Percentiles rank a stretch among this genome's conserved stretches.
phyloP scores from a whole-genome alignment of 2,888 invertebrate species.

The Caenorhabditis panamensis region DNA sequence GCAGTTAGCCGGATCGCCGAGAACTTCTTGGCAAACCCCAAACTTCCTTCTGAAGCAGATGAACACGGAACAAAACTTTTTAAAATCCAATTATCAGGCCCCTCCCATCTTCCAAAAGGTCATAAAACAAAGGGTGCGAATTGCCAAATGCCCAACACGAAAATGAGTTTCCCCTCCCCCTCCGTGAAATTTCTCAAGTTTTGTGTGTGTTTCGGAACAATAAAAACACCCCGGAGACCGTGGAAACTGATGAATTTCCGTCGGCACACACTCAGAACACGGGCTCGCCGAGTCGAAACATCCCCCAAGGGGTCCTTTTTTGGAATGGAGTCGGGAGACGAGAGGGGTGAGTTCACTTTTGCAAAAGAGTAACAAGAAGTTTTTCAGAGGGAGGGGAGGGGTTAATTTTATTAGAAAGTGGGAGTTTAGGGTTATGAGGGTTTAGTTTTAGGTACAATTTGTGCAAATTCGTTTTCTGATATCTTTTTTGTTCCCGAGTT shows the following conservation, averaged over 20 bases:
- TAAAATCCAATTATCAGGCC: not conserved
- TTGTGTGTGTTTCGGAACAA: slow-evolving; percentile 18
- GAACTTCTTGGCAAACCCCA: no score
- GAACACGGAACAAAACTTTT: no score
- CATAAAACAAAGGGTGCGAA: slow-evolving; percentile 31
- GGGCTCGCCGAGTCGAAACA: not conserved
- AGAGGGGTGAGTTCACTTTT: slow-evolving; percentile 11
- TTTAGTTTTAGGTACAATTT: no score
- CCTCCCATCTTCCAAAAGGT: slow-evolving; percentile 21
- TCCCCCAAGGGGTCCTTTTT: not conserved
- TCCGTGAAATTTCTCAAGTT: not conserved
- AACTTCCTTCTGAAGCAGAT: no score
- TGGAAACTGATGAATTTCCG: slow-evolving; percentile 47
- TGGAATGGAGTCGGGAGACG: not conserved
- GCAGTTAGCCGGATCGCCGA: no score
- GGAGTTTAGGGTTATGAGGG: not conserved
- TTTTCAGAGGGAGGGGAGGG: not conserved
- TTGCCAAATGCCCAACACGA: not conserved
- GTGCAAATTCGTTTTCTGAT: no score
- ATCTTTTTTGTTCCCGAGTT: no score
- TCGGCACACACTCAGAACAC: slow-evolving; percentile 4
- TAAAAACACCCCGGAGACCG: slow-evolving; percentile 46
- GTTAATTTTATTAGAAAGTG: not conserved
- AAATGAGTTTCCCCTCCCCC: slow-evolving; percentile 8
- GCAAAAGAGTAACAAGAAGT: slow-evolving; percentile 1